Conservation (phyloP, 2,113 vertebrate genomes). For the Cinclus mexicanus region DNA sequence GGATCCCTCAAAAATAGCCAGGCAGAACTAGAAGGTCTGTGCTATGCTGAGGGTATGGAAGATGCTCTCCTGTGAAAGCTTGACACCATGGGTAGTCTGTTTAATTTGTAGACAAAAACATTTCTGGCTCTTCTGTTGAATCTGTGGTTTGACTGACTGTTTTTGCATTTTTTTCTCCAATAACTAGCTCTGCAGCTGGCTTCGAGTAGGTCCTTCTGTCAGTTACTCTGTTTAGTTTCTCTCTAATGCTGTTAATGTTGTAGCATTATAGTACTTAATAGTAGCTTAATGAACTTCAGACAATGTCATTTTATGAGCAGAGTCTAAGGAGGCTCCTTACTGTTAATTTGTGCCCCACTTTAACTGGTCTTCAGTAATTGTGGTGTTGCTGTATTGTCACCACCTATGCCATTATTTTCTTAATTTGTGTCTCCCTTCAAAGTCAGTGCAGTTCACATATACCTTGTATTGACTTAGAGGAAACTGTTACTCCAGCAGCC, state of each 20-base stretch:
- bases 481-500: not conserved
- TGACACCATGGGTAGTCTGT: fast-evolving
- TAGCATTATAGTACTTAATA: constrained; percentile 27
- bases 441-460: not conserved
- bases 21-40: not conserved
- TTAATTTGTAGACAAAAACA: not conserved
- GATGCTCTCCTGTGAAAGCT: not conserved
- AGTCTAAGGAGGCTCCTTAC: not conserved
- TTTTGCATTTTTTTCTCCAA: not conserved
- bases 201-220: not conserved
- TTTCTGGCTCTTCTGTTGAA: not conserved
- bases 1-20: not conserved
- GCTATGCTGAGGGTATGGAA: not conserved
- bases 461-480: not conserved
- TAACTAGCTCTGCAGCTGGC: not conserved
- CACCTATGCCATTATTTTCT: not conserved
- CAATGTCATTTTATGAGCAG: not conserved
- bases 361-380: not conserved
- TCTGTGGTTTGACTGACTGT: constrained; percentile 28
- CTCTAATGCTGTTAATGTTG: constrained; percentile 8
- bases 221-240: constrained; percentile 40
- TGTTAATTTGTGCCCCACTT: not conserved
- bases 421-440: not conserved
- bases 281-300: constrained; percentile 43
- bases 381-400: not conserved